Base-by-base conservation (phyloP, 2,888 invertebrate genomes). In the Oscheius sp. region DNA sequence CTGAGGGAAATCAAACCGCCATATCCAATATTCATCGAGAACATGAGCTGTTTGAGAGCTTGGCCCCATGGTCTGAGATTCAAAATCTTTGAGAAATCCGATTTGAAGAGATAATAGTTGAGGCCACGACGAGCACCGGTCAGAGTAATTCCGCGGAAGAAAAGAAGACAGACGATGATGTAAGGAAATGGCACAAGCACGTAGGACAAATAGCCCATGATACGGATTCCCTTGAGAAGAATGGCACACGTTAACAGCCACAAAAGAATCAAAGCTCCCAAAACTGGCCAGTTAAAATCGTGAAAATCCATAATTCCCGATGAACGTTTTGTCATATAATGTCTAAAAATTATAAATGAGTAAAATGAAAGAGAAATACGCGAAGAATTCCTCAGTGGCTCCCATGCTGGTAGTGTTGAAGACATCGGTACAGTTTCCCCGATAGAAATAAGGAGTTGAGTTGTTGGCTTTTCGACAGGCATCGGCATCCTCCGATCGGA, bases 11-110 rank as follows among this genome's bases (percentile, higher is more conserved):
- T 73, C 52, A 87, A 72, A 13, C 85, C 85, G 21, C 87, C 87
- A 49, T 80, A 81, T 5, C 86, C 87, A 25, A 87, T 79, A 12
- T 84, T 82, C 43, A 87, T 74, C 18, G 80, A 80, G 64, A 86
- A 87, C 75, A 86, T 85, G 5, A 84, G 64, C 55, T 87, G 87
- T 18, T 82, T 84, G 49, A 87, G 76, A 0, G 87, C 87, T 9
- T 74, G 78, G 7, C 74, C 69, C 85, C 87, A 87, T 1, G 86
- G 82, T 70, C 77, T 41, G 7, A 74, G 43, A 6, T 29, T 13
- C 23, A 59, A 25, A 0, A 78, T 35, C 21, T 75, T 72, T 16
- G 74, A 68, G 63, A 82, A 83, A 61, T 87, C 83, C 0, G 87
- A 86, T 16, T 83, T 72, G 16, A 79, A 73, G 21, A 87, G 63